Conservation (phyloP, 2,113 vertebrate genomes). For the Anhinga rufa region DNA sequence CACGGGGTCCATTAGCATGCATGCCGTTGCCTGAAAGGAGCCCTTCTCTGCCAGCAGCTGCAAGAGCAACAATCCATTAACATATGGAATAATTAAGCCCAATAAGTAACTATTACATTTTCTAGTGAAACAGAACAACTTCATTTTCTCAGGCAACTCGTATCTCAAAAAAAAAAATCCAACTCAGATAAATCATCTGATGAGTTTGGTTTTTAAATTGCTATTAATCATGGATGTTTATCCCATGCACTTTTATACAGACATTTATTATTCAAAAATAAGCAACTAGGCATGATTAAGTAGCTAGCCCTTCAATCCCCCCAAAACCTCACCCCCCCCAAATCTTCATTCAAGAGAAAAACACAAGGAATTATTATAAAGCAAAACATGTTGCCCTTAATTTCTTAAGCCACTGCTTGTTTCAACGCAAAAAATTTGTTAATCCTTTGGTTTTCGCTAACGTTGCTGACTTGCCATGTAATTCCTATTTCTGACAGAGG, state of each 20-base stretch:
- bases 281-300: background rate
- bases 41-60: constrained; percentile 20
- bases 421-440: background rate
- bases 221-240: background rate
- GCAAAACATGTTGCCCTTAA: background rate
- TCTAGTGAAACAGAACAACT: background rate
- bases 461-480: background rate
- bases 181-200: background rate
- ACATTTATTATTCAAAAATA: background rate
- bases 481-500: background rate
- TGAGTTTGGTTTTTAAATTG: background rate
- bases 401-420: background rate
- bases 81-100: background rate
- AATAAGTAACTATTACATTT: constrained; percentile 4
- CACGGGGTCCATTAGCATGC: constrained; percentile 21
- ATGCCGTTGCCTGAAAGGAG: background rate
- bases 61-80: background rate
- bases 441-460: background rate
- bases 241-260: background rate
- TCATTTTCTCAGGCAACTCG: background rate
- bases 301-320: background rate
- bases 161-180: background rate
- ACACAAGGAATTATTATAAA: background rate
- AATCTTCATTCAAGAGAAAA: background rate
- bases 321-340: background rate